Base-by-base conservation (phyloP, 1,140 invertebrate species). In the Ips typographus region DNA sequence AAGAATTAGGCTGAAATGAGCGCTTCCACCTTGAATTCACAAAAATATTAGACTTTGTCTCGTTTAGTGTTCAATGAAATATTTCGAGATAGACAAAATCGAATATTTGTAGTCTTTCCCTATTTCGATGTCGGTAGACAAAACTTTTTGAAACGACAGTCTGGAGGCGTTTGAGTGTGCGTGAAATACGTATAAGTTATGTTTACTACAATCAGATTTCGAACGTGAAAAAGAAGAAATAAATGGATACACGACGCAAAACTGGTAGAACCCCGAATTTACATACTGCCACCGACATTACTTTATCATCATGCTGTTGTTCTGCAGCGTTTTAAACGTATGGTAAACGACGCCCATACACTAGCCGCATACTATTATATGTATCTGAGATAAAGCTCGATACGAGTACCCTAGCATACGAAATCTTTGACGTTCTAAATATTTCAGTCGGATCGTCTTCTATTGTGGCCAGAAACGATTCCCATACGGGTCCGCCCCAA, bases 401-500 rank as follows among this genome's bases (percentile, higher is more conserved):
- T 8, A 8, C 7, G 6, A 49, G 22, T 22, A 49, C 44, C 22
- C 6, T 22, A 49, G 44, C 44, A 49, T 49, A 22, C 22, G 44
- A 49, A 49, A 49, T 49, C 44, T 49, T 49, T 61, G 42, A 61
- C 59, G 43, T 47, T 37, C 59, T 65, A 56, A 65, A 65, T 56
- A 55, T 37, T 55, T 56, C 51, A 65, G 51, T 22, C 44, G 53
- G 41, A 55, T 65, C 63, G 63, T 56, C 51, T 56, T 65, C 52
- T 47, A 66, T 66, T 66, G 65, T 66, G 58, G 58, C 43, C 65
- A 47, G 40, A n/a, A 22, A n/a, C 65, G 39, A 56, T 68, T 68
- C 65, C 57, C 65, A 68, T 58, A 61, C 65, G 65, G 43, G 55
- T 58, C 56, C 57, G 57, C 65, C 65, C 58, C 53, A 68, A 60